Conservation (phyloP, 2,888 invertebrate species). For the Drosophila rubida region DNA sequence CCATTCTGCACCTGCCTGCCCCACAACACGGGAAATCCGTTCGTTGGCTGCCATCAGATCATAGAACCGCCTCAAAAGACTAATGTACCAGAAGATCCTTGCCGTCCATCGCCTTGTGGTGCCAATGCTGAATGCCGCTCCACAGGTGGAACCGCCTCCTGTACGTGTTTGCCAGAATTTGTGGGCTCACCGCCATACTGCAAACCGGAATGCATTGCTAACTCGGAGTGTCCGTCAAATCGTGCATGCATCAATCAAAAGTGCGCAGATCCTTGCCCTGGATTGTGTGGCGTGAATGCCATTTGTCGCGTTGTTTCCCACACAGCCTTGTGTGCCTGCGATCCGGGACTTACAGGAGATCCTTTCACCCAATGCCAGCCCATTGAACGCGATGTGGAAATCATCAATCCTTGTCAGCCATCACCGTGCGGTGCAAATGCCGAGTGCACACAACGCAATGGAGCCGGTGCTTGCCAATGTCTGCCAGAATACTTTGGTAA, state of each 20-base stretch:
- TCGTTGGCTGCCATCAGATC: constrained; percentile 89
- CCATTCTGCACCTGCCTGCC: constrained; percentile 91
- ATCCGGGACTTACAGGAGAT: constrained; percentile 88
- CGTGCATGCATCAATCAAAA: constrained; percentile 90
- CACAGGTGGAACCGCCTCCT: constrained; percentile 89
- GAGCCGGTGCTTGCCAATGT: constrained; percentile 90
- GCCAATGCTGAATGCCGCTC: constrained; percentile 89
- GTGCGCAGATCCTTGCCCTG: constrained; percentile 90
- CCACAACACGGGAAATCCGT: constrained; percentile 90
- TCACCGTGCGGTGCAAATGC: constrained; percentile 91
- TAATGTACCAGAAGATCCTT: constrained; percentile 86
- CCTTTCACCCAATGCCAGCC: constrained; percentile 88
- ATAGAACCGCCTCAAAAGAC: constrained; percentile 83
- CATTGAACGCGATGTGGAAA: constrained; percentile 85
- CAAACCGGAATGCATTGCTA: constrained; percentile 90
- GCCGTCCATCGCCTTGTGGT: constrained; percentile 90
- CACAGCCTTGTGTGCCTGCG: constrained; percentile 89
- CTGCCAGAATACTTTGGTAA: constrained; percentile 90
- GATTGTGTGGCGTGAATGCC: constrained; percentile 90
- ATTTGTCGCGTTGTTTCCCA: constrained; percentile 90
- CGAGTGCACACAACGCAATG: constrained; percentile 88
- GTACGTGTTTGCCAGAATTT: constrained; percentile 90
- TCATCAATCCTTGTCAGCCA: constrained; percentile 88
- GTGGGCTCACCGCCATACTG: constrained; percentile 90
- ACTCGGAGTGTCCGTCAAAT: constrained; percentile 89